Evolutionary conservation across 1,140 invertebrate genomes (phyloP), one percentile per base, ranked within the genome.

Genomic region (Daktulosphaira vitifoliae): DNA sequence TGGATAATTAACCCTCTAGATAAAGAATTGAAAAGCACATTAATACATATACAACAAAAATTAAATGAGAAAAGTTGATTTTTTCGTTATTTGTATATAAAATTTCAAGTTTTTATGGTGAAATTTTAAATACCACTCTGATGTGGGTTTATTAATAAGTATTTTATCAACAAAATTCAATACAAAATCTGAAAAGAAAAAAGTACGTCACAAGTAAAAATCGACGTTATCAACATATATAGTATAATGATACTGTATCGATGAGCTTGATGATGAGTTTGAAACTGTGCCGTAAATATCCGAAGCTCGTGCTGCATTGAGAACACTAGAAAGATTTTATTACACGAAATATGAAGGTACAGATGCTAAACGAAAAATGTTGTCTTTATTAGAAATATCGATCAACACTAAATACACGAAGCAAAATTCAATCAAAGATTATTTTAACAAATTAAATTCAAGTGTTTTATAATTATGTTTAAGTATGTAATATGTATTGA

Each of bases 241-340:
- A n/a, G n/a, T n/a, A 54, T 20, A 38, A 29, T 38, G 51, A 18
- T 53, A 33, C 26, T 38, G 29, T 38, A 54, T 39, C 3, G 52
- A 22, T 13, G 52, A 54, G 22, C 29, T 38, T 38, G 20, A 53
- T 33, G 26, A 33, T 33, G 51, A 53, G 33, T 54, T 54, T 53
- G 26, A 22, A 53, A 38, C 25, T 22, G n/a, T 22, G n/a, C 44
- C 29, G 18, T 37, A 13, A 33, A 37, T 53, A 53, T 37, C 52
- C 13, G 16, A 54, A 23, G 16, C 16, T 38, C 0, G 52, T 37
- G 26, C 16, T n/a, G 20, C 52, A 33, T 54, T 20, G 13, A 33
- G 20, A 2, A 38, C 4, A 4, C 37, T 54, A 18, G 16, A 54
- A 20, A 37, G 7, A 37, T 54, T 38, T 38, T 37, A 37, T 54